A percentile compares a stretch with the other conserved stretches of the same genome.
phyloP scores from a whole-genome alignment of 2,113 vertebrate species.

The Hystrix cristata region DNA sequence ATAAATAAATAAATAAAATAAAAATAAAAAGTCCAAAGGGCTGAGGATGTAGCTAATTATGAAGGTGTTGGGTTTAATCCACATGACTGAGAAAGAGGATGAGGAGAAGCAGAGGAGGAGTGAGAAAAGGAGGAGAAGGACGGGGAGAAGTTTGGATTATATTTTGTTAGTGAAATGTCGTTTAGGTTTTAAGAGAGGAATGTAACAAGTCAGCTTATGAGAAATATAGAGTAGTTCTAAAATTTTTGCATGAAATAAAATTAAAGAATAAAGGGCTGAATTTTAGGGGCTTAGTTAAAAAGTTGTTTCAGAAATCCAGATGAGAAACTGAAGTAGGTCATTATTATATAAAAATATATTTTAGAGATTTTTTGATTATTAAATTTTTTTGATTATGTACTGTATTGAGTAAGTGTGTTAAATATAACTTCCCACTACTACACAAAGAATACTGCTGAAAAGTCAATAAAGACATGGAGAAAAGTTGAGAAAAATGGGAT shows the following conservation, averaged over 20 bases:
- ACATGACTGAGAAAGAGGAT: background rate
- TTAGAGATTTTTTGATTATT: background rate
- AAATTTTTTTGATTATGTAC: background rate
- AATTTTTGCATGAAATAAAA: background rate
- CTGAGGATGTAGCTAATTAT: background rate
- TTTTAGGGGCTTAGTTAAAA: background rate
- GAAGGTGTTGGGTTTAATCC: background rate
- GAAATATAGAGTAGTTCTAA: background rate
- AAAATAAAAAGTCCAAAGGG: background rate
- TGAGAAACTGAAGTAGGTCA: background rate
- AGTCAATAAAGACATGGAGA: background rate
- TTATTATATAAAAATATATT: background rate
- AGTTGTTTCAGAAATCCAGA: conserved; percentile 40
- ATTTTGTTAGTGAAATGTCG: background rate
- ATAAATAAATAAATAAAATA: background rate
- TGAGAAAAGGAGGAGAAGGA: background rate
- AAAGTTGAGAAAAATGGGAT: background rate
- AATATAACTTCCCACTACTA: background rate
- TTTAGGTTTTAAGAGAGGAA: background rate
- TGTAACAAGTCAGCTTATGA: background rate
- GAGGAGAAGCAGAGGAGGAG: background rate
- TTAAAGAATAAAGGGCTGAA: background rate
- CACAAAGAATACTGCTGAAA: background rate
- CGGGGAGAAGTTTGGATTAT: background rate
- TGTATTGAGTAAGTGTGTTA: background rate